Evolutionary conservation across 2,888 invertebrate species (phyloP).

Genomic region (Gasteruption jaculator): DNA sequence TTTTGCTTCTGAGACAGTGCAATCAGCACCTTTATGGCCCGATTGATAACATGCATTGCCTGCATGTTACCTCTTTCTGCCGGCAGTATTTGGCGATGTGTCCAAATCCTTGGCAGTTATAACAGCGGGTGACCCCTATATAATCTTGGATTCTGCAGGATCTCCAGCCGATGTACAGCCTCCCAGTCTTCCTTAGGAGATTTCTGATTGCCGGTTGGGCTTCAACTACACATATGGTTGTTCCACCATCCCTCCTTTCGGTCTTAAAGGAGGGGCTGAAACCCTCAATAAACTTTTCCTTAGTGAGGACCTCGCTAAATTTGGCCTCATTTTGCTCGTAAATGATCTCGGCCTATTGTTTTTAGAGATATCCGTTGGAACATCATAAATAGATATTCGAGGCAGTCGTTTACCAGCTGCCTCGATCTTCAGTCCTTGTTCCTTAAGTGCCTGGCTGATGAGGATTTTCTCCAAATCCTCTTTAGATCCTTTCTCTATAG

Average conservation of each 20-base stretch:
- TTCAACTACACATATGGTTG: slow-evolving; percentile 15
- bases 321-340: slow-evolving; percentile 8
- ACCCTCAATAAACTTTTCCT: neutral
- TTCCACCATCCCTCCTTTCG: neutral
- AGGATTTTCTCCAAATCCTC: slow-evolving; percentile 1
- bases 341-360: neutral
- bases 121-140: slow-evolving; percentile 2
- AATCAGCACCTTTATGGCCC: too few relatives aligned
- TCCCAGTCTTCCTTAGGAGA: neutral
- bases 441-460: neutral
- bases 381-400: slow-evolving; percentile 7
- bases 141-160: slow-evolving; percentile 11
- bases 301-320: neutral
- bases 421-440: neutral
- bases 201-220: slow-evolving; percentile 11
- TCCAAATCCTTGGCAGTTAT: slow-evolving; percentile 7
- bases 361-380: slow-evolving; percentile 2
- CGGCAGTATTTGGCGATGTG: slow-evolving; percentile 10
- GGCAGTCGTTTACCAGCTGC: too few relatives aligned
- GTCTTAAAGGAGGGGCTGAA: neutral
- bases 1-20: too few relatives aligned
- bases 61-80: slow-evolving; percentile 12
- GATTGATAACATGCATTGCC: too few relatives aligned
- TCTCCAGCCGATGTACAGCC: slow-evolving; percentile 10
- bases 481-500: slow-evolving; percentile 5